A percentile compares a stretch with the other conserved stretches of the same genome.
These are phyloP conservation scores for Struthio camelus DNA, from an alignment of 2,113 vertebrate genomes.

Conservation along the genomic window DNA sequence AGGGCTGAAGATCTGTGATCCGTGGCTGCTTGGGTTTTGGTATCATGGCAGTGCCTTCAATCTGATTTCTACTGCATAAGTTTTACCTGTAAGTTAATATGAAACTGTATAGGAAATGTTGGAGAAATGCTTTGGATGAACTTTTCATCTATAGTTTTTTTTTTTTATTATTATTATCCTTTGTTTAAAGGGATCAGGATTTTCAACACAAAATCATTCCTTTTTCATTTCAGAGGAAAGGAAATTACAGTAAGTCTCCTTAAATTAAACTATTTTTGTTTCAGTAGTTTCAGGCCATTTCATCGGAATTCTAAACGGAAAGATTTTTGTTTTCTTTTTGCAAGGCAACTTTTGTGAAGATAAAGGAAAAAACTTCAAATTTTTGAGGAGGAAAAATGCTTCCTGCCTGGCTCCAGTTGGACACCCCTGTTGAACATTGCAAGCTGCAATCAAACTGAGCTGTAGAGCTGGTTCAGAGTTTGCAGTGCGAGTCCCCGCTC, in stretches of 20 bases:
- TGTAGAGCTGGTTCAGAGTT: neutral
- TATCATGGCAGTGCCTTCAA: neutral
- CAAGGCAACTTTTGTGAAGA: neutral
- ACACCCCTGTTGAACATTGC: neutral
- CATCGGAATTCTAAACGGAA: too few species aligned
- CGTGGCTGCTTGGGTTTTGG: neutral
- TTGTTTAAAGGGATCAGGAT: neutral
- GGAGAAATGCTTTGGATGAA: neutral
- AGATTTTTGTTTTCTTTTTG: neutral
- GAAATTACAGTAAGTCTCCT: neutral
- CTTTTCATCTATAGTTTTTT: neutral
- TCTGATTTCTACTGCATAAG: neutral
- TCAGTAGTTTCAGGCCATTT: too few species aligned
- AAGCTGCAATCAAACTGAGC: neutral
- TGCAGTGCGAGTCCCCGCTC: neutral
- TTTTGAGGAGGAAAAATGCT: neutral
- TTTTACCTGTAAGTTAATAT: neutral
- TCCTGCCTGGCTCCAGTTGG: neutral
- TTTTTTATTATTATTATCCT: too few species aligned
- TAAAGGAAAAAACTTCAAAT: neutral
- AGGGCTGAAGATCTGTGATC: neutral
- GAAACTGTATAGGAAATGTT: neutral
- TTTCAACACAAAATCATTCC: neutral
- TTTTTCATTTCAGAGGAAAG: neutral
- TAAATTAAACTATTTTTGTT: too few species aligned